Evolutionary conservation across 2,888 invertebrate genomes (phyloP), one percentile per base, ranked within the genome.

Genomic region (Caenorhabditis becei): DNA sequence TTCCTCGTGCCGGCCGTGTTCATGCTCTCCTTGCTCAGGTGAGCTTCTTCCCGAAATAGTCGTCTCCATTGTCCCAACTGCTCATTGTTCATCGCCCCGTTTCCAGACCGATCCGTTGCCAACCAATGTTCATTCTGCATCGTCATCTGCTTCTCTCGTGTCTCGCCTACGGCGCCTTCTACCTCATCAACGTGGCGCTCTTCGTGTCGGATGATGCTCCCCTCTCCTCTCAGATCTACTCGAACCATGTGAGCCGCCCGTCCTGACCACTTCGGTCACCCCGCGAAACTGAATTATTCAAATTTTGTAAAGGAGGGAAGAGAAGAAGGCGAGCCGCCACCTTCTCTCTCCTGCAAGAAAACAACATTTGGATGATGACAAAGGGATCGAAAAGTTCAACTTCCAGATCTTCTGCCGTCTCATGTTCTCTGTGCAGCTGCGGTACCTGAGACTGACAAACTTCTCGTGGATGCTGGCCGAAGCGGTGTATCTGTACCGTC

Each of bases 381-480:
- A n/a, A n/a, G n/a, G n/a, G n/a, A n/a, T n/a, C n/a, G n/a, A n/a
- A n/a, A n/a, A n/a, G n/a, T n/a, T n/a, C n/a, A 32, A 16, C 28
- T 74, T 87, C 44, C 77, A 89, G 88, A 63, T 87, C 1, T 77
- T 82, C 59, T 90, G 90, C 67, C 87, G 90, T 0, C 44, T 91
- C 8, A 63, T 89, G 37, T 90, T 89, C 81, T 79, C 83, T 8
- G 63, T 89, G 14, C 90, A 91, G 63, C 79, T 89, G 5, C 84
- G 90, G 0, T 93, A 92, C 83, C 91, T 91, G 28, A 91, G 93
- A 41, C 87, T 92, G 66, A 91, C 91, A 47, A 92, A 92, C 74
- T 93, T 93, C 88, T 91, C 92, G 86, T 93, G 93, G 93, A 93
- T 93, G 92, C 92, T 93, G 58, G 88, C 88, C 18, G 92, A 93